Evolutionary conservation across 2,113 vertebrate species (phyloP), one percentile per base, ranked within the genome.

Genomic region (Clarias batrachus): DNA sequence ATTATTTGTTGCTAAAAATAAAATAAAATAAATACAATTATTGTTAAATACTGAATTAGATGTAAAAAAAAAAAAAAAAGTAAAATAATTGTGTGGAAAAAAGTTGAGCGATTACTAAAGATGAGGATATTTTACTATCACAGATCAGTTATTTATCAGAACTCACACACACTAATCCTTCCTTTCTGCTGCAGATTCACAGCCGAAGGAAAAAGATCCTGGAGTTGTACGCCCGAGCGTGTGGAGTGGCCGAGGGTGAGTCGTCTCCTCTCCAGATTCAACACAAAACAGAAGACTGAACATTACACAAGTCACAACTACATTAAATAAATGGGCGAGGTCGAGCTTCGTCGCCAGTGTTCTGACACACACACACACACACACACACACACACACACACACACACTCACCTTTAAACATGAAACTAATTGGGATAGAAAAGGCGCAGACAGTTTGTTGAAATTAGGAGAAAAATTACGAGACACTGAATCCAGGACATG

Each of bases 201-300:
- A 99, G 96, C 92, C 95, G 98, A 88, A 97, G 98, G 91, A 99
- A 98, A 93, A 99, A 99, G 93, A 99, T 99, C 90, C 88, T 99
- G 88, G 98, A 99, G 1, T 93, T 99, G 65, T 99, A 99, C 0
- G 94, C 96, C 82, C 97, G 95, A 0, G 96, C 97, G 11, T 99
- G 98, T 60, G 96, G 96, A 0, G 95, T 97, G 17, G 96, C 97
- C 21, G 98, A 99, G 93, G 98, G 98, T 99, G 90, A 90, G 93
- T 87, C 17, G 4, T 56, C 37, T 16, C 68, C n/a, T 3, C 52
- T 70, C 33, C 33, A 37, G 7, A 8, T 48, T 48, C 41, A 41
- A 41, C 41, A 41, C 7, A 48, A 48, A 48, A 7, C 48, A 48
- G 48, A 48, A 48, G 6, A 48, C 6, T 48, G 48, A 48, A 48